These are phyloP conservation scores for Netelia virgata DNA, from an alignment of 2,888 invertebrate genomes.

Conservation along the genomic window DNA sequence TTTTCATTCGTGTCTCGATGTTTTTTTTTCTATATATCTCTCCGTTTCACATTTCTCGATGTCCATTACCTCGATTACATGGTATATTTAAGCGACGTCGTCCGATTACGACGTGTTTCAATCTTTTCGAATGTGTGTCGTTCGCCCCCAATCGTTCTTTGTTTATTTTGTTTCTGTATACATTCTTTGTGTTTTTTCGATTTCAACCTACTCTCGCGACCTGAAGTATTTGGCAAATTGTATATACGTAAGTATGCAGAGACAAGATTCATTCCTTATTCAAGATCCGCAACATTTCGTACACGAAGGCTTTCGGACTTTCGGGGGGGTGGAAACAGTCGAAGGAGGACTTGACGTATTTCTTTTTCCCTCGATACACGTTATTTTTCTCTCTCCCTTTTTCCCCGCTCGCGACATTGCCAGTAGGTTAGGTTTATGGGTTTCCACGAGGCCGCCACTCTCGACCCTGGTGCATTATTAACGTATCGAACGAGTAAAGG, in stretches of 20 bases:
- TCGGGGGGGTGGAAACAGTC: conserved; percentile 20
- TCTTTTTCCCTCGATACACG: conserved; percentile 1
- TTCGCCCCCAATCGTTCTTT: conserved; percentile 10
- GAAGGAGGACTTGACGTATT: conserved; percentile 38
- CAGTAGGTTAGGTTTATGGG: conserved; percentile 38
- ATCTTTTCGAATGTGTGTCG: background rate
- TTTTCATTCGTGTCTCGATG: background rate
- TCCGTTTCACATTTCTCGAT: conserved; percentile 19
- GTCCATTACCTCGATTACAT: conserved; percentile 24
- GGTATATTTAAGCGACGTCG: conserved; percentile 5
- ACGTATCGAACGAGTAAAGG: conserved; percentile 36
- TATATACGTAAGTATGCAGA: background rate
- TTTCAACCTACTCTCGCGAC: conserved; percentile 3
- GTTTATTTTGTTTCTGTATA: conserved; percentile 1
- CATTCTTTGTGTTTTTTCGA: conserved; percentile 2
- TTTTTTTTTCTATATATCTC: conserved; percentile 37
- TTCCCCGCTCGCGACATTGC: conserved; percentile 15
- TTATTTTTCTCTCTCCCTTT: background rate
- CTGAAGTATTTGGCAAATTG: conserved; percentile 28
- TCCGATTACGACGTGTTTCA: background rate
- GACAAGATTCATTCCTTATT: conserved; percentile 47
- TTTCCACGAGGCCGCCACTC: conserved; percentile 33
- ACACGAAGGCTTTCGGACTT: conserved; percentile 29
- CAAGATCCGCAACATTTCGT: conserved; percentile 44
- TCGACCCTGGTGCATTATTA: conserved; percentile 56